Conservation (phyloP, 2,113 vertebrate genomes). For the Brienomyrus brachyistius region DNA sequence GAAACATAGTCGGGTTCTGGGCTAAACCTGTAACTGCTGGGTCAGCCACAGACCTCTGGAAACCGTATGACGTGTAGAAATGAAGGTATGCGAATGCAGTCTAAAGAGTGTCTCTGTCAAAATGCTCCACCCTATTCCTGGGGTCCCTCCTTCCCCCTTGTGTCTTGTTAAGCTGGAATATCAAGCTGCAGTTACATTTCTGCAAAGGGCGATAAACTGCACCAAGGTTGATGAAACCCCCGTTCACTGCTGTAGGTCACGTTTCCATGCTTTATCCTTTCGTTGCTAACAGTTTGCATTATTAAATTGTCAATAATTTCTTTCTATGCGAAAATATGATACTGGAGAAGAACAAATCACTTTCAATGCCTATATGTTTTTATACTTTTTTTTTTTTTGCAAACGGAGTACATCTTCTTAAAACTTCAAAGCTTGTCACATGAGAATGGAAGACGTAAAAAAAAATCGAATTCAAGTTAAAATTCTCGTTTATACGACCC, state of each 20-base stretch:
- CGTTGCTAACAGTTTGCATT: not conserved
- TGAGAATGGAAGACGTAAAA: not conserved
- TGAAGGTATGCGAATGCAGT: not conserved
- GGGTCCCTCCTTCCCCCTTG: not conserved
- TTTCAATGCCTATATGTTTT: not conserved
- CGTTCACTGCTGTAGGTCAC: not conserved
- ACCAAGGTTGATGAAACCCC: not conserved
- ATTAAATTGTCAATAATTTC: not conserved
- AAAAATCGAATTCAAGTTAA: not conserved
- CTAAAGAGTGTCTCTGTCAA: not conserved
- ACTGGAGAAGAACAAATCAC: not conserved
- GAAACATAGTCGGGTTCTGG: not conserved
- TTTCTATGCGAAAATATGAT: not conserved
- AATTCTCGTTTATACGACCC: not conserved
- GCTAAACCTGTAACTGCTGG: not conserved
- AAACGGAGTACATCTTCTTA: not conserved
- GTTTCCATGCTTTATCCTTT: not conserved
- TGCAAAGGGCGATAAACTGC: not conserved
- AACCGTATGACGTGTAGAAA: not conserved
- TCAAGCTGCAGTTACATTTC: not conserved
- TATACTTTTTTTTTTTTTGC: not conserved
- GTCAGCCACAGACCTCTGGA: not conserved
- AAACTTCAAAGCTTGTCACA: not conserved
- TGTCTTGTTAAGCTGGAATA: not conserved
- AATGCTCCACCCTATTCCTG: not conserved